Base-by-base conservation (phyloP, 2,888 invertebrate species). In the Aleiodes leptofemur region DNA sequence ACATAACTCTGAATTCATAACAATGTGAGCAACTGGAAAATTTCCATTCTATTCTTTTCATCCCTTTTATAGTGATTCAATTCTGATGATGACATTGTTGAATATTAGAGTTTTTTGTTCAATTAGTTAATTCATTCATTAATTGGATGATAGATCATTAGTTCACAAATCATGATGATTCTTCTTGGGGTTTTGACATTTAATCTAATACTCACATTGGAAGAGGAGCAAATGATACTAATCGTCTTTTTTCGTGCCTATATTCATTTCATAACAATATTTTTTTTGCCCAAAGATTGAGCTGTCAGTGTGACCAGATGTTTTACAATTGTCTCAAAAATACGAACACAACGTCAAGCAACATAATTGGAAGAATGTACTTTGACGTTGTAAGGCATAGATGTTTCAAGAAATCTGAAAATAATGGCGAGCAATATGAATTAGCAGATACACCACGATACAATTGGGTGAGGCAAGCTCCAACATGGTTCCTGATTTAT, bases 351-450 rank as follows among this genome's bases (percentile, higher is more conserved):
- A 34, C 57, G 7, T 53, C 59, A 0, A 69, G 69, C n/a, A 50
- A 53, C 34, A 59, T 57, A 13, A 57, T 70, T 4, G 74, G 70
- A 29, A 59, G 61, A 53, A n/a, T 94, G 0, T 95, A 94, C 90
- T 95, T 95, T 90, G 94, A 94, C 83, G 91, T 95, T 77, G 89
- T 95, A 34, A 92, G 93, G 0, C 93, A 94, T 4, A 92, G 93
- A 86, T 95, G 95, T 88, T 94, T 94, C 9, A 23, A 34, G 4
- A 23, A 66, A 38, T 31, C 31, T 23, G 48, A 56, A 23, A 53
- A 38, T 8, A 59, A 50, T 14, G 48, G 48, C 13, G 8, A 23
- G 4, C 55, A 66, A 43, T 23, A 23, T 53, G 43, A 50, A 3
- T 8, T 38, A 38, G 8, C 38, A 38, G 8, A 38, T 38, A 8